A percentile compares a stretch with the other conserved stretches of the same genome.
Evolutionary conservation across 37 sponge, comb jelly and placozoan genomes (phyloP).

Genomic region (Agelas oroides): DNA sequence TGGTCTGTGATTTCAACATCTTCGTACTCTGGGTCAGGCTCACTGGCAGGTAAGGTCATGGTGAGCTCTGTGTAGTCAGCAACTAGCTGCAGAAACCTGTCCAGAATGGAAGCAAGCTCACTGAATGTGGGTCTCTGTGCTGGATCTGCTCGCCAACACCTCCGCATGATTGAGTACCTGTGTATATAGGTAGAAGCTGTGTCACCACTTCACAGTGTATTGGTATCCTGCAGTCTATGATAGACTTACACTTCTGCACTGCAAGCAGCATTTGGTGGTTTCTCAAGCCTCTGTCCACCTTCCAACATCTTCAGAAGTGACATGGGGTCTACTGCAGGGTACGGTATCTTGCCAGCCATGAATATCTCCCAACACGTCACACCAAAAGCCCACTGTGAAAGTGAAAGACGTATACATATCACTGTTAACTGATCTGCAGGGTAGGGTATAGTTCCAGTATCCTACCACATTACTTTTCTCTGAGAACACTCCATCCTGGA

Average conservation of each 20-base stretch:
- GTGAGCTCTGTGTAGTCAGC: slow-evolving; percentile 15
- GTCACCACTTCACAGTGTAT: not conserved
- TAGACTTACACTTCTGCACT: slow-evolving; percentile 17
- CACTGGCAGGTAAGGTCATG: not conserved
- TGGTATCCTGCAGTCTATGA: too few species aligned
- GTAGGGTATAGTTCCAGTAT: too few species aligned
- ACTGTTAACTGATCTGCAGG: not conserved
- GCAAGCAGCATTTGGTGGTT: slow-evolving; percentile 33
- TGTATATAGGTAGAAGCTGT: not conserved
- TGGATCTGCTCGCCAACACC: slow-evolving; percentile 26
- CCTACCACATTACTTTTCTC: slow-evolving; percentile 35
- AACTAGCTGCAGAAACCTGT: slow-evolving; percentile 5
- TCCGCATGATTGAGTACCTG: slow-evolving; percentile 39
- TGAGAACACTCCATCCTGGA: slow-evolving; percentile 20
- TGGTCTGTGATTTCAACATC: too few species aligned
- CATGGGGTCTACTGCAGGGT: slow-evolving; percentile 34
- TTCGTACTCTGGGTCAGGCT: too few species aligned
- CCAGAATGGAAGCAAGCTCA: slow-evolving; percentile 6
- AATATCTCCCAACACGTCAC: slow-evolving; percentile 57
- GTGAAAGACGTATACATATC: not conserved
- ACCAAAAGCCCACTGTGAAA: slow-evolving; percentile 54
- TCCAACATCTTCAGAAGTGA: slow-evolving; percentile 9
- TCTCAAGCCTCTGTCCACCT: slow-evolving; percentile 20
- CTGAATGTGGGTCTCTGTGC: slow-evolving; percentile 28
- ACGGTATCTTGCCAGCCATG: slow-evolving; percentile 19